Percentiles rank a stretch among this genome's conserved stretches.
These are phyloP conservation scores for Saguinus imperator DNA, from an alignment of 2,113 vertebrate genomes.

Conservation along the genomic window DNA sequence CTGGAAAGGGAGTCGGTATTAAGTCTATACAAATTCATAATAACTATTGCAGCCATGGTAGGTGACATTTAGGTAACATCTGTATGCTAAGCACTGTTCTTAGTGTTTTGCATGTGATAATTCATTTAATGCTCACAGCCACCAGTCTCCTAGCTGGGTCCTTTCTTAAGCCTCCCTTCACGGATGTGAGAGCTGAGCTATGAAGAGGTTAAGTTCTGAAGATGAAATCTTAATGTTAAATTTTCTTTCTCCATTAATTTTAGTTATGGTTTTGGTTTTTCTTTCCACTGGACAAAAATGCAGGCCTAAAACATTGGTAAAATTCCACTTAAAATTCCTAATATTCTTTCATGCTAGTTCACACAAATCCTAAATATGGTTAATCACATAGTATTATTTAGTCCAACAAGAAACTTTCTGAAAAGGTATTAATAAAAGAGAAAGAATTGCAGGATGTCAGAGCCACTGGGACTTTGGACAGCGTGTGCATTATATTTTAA, in stretches of 20 bases:
- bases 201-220: constrained; percentile 3
- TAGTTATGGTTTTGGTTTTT: constrained; percentile 60
- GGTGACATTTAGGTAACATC: neutral
- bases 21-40: neutral
- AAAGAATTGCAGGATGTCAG: neutral
- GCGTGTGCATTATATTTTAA: neutral
- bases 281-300: constrained; percentile 44
- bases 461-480: neutral
- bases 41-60: neutral
- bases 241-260: constrained; percentile 53
- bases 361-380: neutral
- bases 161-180: constrained; percentile 1
- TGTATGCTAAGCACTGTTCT: neutral
- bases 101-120: neutral
- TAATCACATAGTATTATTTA: constrained; percentile 16
- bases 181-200: neutral
- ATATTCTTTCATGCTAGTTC: constrained; percentile 33
- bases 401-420: constrained; percentile 31
- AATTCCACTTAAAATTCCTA: constrained; percentile 55
- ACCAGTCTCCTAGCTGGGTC: neutral
- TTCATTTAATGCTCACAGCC: neutral
- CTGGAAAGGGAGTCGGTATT: neutral
- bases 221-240: constrained; percentile 20
- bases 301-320: neutral
- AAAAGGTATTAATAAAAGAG: neutral